Evolutionary conservation across 2,113 vertebrate genomes (phyloP).

Genomic region (Arothron firmamentum): DNA sequence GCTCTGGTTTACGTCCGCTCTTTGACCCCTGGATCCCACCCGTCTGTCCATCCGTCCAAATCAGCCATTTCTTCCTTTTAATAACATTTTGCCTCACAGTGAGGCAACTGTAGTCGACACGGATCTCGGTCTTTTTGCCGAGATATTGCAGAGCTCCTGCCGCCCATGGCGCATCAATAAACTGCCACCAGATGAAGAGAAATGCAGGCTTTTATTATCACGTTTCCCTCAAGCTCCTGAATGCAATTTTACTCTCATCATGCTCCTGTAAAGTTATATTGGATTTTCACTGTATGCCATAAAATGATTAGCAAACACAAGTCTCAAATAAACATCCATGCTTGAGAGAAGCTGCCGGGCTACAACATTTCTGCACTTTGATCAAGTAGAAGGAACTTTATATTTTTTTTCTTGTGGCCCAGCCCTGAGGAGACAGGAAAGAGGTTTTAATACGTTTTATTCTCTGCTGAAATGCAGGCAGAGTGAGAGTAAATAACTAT

Average conservation of each 20-base stretch:
- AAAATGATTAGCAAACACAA: conserved; percentile 28
- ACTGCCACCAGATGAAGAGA: conserved; percentile 33
- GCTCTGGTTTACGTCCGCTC: not conserved
- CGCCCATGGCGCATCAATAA: conserved; percentile 12
- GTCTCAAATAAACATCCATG: conserved; percentile 18
- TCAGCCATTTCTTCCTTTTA: conserved; percentile 10
- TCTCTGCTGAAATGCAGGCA: conserved; percentile 55
- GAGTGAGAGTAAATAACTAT: conserved; percentile 75
- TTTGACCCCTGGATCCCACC: conserved; percentile 1
- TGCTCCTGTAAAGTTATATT: conserved; percentile 30
- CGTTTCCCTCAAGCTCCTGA: conserved; percentile 35
- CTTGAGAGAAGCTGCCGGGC: not conserved
- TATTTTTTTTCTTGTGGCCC: conserved; percentile 24
- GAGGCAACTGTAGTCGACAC: conserved; percentile 13
- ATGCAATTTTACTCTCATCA: conserved; percentile 27
- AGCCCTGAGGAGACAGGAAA: conserved; percentile 42
- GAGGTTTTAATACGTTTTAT: conserved; percentile 59
- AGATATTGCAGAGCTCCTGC: conserved; percentile 30
- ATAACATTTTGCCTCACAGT: conserved; percentile 23
- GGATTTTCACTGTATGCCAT: conserved; percentile 19
- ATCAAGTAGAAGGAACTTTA: conserved; percentile 24
- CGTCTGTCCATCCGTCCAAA: conserved; percentile 22
- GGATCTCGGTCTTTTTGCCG: conserved; percentile 24
- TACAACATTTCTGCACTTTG: conserved; percentile 15
- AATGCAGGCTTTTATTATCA: conserved; percentile 22